These are phyloP conservation scores for Gobionotothen gibberifrons DNA, from an alignment of 2,797 vertebrate genomes.

Conservation along the genomic window DNA sequence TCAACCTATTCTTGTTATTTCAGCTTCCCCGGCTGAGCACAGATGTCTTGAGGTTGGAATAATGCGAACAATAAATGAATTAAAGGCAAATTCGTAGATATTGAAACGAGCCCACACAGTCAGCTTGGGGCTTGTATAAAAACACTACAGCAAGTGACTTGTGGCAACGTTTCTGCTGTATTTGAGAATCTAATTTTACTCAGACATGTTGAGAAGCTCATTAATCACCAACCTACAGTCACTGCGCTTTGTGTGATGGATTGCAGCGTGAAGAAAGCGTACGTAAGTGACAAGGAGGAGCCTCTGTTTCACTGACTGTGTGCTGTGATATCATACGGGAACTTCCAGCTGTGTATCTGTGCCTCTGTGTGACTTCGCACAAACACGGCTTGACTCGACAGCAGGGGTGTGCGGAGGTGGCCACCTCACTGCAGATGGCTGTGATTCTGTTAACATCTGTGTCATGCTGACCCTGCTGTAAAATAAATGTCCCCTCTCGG, in stretches of 20 bases:
- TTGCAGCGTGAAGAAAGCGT: conserved; percentile 15
- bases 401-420: conserved; percentile 26
- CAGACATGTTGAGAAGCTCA: conserved; percentile 61
- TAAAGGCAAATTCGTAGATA: conserved; percentile 73
- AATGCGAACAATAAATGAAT: conserved; percentile 66
- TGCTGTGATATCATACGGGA: not conserved
- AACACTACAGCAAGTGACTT: conserved; percentile 52
- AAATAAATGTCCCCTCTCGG: conserved; percentile 67
- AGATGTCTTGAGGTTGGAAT: conserved; percentile 58
- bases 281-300: conserved; percentile 35
- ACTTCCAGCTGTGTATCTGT: not conserved
- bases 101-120: conserved; percentile 69
- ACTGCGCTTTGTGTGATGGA: conserved; percentile 50
- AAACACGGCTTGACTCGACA: conserved; percentile 28
- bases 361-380: conserved; percentile 37
- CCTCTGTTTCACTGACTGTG: not conserved
- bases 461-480: conserved; percentile 68
- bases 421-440: conserved; percentile 71
- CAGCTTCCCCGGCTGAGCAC: conserved; percentile 32
- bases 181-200: conserved; percentile 68
- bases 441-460: conserved; percentile 78
- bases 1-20: conserved; percentile 38
- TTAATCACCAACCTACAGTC: conserved; percentile 74
- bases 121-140: conserved; percentile 63
- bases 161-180: conserved; percentile 45